Percentiles rank a stretch among this genome's conserved stretches.
Conservation (phyloP, 30 jellyfish, hydroid and myxozoan species). For the Aurelia sp. region DNA sequence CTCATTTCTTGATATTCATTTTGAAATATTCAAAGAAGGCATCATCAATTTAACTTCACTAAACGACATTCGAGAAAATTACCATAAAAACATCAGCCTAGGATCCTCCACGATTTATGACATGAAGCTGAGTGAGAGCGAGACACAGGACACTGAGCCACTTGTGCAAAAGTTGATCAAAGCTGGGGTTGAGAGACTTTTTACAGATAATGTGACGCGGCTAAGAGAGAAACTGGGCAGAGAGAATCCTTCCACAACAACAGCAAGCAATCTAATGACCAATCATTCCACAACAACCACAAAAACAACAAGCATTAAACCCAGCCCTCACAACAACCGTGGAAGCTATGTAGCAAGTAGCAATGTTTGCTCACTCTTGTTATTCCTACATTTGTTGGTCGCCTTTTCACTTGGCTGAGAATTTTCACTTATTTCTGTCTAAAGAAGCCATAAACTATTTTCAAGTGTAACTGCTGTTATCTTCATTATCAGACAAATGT, state of each 20-base stretch:
- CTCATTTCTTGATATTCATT: constrained; percentile 78
- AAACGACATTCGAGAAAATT: constrained; percentile 53
- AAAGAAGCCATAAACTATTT: too few relatives aligned
- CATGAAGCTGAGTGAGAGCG: constrained; percentile 51
- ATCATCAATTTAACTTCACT: constrained; percentile 34
- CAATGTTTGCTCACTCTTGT: too few relatives aligned
- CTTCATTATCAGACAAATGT: too few relatives aligned
- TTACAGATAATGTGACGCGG: constrained; percentile 90
- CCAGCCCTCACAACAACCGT: too few relatives aligned
- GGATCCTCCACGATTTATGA: constrained; percentile 90
- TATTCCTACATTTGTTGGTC: too few relatives aligned
- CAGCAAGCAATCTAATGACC: too few relatives aligned
- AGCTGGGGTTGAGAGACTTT: constrained; percentile 71
- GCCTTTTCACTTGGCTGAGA: too few relatives aligned
- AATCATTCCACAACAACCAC: too few relatives aligned
- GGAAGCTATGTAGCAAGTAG: too few relatives aligned
- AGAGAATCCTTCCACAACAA: not conserved
- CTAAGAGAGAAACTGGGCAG: constrained; percentile 62
- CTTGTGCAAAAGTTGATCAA: constrained; percentile 24
- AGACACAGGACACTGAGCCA: constrained; percentile 31
- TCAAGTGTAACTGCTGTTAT: too few relatives aligned
- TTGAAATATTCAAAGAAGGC: constrained; percentile 44
- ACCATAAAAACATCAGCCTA: constrained; percentile 64
- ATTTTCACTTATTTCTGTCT: too few relatives aligned
- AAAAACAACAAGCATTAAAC: too few relatives aligned